Evolutionary conservation across 1,140 invertebrate species (phyloP).

Genomic region (Camponotus vicinus): DNA sequence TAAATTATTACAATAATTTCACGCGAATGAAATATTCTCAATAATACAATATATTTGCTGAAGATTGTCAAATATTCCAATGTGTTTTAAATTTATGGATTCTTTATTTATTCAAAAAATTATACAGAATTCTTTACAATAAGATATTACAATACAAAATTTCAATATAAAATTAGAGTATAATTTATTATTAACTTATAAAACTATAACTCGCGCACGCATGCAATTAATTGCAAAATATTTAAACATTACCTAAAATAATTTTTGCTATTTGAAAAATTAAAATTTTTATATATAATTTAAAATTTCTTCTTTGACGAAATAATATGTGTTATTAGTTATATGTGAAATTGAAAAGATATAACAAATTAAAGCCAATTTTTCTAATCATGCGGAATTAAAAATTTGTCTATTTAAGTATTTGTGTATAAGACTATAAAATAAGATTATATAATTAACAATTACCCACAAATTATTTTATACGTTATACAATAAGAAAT

Average conservation of each 20-base stretch:
- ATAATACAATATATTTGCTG: neutral
- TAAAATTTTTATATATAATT: too few relatives aligned
- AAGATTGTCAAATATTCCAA: conserved; percentile 6
- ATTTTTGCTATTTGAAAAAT: too few relatives aligned
- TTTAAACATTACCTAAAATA: neutral
- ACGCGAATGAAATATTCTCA: neutral
- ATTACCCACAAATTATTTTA: too few relatives aligned
- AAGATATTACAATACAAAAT: neutral
- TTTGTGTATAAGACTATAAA: too few relatives aligned
- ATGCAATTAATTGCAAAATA: neutral
- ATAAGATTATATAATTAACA: too few relatives aligned
- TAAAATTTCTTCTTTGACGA: too few relatives aligned
- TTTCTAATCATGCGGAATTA: too few relatives aligned
- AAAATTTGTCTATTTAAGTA: too few relatives aligned
- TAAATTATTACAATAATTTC: neutral
- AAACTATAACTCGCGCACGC: neutral
- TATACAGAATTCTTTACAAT: neutral
- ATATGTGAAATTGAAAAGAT: too few relatives aligned
- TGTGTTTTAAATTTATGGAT: neutral
- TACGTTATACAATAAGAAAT: too few relatives aligned
- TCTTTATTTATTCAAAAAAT: neutral
- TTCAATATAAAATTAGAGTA: neutral
- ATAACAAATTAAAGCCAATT: too few relatives aligned
- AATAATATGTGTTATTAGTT: too few relatives aligned
- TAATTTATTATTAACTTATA: neutral